These are phyloP conservation scores for Trematomus loennbergii DNA, from an alignment of 2,113 vertebrate species.

Conservation along the genomic window DNA sequence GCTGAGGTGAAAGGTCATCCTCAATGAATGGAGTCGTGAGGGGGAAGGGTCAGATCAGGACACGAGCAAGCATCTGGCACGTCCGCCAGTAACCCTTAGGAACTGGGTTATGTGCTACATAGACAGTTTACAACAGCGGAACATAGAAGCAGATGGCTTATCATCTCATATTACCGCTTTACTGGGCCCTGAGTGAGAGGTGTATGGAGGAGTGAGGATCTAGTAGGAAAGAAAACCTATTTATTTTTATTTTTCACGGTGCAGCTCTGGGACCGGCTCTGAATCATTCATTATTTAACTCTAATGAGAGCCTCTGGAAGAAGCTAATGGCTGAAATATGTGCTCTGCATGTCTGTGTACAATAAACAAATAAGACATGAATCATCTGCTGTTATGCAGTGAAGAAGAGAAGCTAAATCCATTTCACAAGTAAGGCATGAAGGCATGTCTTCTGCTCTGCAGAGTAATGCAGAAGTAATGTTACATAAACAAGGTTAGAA, in stretches of 20 bases:
- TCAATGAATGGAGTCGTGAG: conserved; percentile 68
- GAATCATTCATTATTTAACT: conserved; percentile 41
- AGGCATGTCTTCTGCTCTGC: conserved; percentile 54
- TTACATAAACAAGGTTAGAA: neutral
- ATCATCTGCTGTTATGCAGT: conserved; percentile 48
- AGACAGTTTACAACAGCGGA: conserved; percentile 37
- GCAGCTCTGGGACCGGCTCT: conserved; percentile 20
- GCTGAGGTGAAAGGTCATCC: conserved; percentile 67
- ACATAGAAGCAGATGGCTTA: conserved; percentile 29
- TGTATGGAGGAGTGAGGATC: neutral
- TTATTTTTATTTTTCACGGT: conserved; percentile 26
- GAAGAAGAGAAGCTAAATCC: conserved; percentile 46
- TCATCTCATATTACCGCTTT: conserved; percentile 25
- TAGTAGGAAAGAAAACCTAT: conserved; percentile 8
- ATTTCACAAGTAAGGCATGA: conserved; percentile 49
- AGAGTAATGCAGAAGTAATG: conserved; percentile 27
- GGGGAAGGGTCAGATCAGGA: conserved; percentile 56
- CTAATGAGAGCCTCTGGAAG: conserved; percentile 39
- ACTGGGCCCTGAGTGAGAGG: conserved; percentile 23
- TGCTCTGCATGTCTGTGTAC: neutral
- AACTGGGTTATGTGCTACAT: conserved; percentile 61
- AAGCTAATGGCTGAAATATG: conserved; percentile 30
- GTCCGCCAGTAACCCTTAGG: conserved; percentile 55
- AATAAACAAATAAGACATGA: conserved; percentile 53
- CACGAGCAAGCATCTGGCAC: conserved; percentile 61